A percentile compares a stretch with the other conserved stretches of the same genome.
These are phyloP conservation scores for Patella caerulea DNA, from an alignment of 2,888 invertebrate species.

Conservation along the genomic window DNA sequence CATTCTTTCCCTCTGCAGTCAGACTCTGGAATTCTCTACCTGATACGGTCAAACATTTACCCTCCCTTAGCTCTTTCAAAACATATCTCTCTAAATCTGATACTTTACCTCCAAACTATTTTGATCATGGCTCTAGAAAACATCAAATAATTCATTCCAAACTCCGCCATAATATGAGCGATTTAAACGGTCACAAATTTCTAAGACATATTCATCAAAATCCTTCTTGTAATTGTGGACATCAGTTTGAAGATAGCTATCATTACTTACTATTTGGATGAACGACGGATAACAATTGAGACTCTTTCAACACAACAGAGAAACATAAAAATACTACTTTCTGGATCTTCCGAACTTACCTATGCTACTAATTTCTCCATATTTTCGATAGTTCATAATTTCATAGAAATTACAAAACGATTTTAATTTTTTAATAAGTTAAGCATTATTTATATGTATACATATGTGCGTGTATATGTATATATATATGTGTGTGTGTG, in stretches of 20 bases:
- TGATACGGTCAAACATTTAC: not conserved
- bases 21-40: slow-evolving; percentile 4
- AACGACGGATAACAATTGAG: no score
- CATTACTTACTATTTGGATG: not conserved
- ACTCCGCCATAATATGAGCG: not conserved
- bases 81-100: not conserved
- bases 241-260: not conserved
- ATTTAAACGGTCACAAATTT: not conserved
- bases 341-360: no score
- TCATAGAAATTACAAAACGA: no score
- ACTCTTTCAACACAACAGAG: no score
- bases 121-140: not conserved
- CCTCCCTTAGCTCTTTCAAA: not conserved
- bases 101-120: not conserved
- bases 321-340: no score
- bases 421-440: no score
- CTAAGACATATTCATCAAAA: not conserved
- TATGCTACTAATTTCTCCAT: no score
- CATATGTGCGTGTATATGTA: no score
- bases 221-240: not conserved
- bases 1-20: not conserved
- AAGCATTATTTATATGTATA: no score
- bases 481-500: no score
- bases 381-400: no score
- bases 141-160: not conserved